Evolutionary conservation across 2,797 vertebrate genomes (phyloP), one percentile per base, ranked within the genome.

Genomic region (Sebastes miniatus): DNA sequence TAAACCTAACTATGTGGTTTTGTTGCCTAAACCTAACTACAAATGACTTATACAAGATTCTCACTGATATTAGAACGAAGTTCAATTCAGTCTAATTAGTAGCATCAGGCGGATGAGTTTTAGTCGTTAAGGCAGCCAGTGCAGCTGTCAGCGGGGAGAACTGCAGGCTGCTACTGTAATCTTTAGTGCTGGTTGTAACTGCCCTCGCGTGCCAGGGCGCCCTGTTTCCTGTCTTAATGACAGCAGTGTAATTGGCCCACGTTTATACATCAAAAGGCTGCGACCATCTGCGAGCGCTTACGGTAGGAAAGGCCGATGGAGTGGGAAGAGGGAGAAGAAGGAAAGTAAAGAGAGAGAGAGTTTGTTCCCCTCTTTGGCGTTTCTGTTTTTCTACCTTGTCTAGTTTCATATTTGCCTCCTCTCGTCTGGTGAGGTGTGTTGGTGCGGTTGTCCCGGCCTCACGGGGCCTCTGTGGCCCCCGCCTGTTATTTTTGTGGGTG

Each of bases 401-500:
- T 67, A 43, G 43, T 83, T 92, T 85, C 79, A 87, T 89, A 77
- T 89, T 74, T 66, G 69, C 80, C 73, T 25, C 70, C 31, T 72
- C 52, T 86, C 25, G 16, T 89, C 86, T 83, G 16, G 0, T 7
- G 62, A 73, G 84, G 80, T 83, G 58, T 73, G 0, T 65, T 16
- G 2, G 66, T 68, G 65, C 50, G 0, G 25, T 47, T 76, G 72
- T 29, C 62, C 58, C 66, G 5, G 71, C 66, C 77, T 31, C 12
- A 14, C 36, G 0, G 22, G 25, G 47, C 66, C 76, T 89, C 69
- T 87, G 74, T 75, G 75, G 77, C 58, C 58, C 59, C 3, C 4
- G 76, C 22, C 67, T 91, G 93, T 93, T 93, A 62, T 92, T 91
- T 91, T 72, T 90, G 86, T 83, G 90, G 91, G 90, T 88, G 90